These are phyloP conservation scores for Podargus strigoides DNA, from an alignment of 2,797 vertebrate genomes.

Conservation along the genomic window DNA sequence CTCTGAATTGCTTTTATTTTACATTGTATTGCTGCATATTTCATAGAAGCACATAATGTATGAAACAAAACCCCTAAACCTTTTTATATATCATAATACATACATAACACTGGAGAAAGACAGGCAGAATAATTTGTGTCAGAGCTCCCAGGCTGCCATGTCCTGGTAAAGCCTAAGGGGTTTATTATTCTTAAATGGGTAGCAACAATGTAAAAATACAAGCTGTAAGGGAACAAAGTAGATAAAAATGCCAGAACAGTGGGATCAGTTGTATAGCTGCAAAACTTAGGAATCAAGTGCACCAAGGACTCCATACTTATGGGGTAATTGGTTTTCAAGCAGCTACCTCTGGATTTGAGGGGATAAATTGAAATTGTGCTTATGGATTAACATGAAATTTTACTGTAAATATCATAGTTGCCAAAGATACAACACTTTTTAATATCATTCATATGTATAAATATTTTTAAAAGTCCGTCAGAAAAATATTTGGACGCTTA, in stretches of 20 bases:
- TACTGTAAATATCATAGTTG: neutral
- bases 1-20: neutral
- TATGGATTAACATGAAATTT: neutral
- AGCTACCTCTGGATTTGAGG: neutral
- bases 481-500: neutral
- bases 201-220: neutral
- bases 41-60: neutral
- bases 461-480: neutral
- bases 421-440: neutral
- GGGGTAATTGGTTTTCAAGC: neutral
- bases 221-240: neutral
- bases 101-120: neutral
- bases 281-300: neutral
- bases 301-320: neutral
- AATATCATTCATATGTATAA: neutral
- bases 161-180: neutral
- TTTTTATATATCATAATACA: neutral
- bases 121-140: neutral
- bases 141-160: neutral
- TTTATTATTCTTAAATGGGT: neutral
- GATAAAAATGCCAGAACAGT: neutral
- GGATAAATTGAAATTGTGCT: neutral
- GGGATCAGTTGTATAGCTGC: neutral
- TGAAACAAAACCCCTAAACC: neutral
- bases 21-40: neutral